Percentiles rank a stretch among this genome's conserved stretches.
These are phyloP conservation scores for Cossypha dichroa DNA, from an alignment of 2,797 vertebrate species.

Conservation along the genomic window DNA sequence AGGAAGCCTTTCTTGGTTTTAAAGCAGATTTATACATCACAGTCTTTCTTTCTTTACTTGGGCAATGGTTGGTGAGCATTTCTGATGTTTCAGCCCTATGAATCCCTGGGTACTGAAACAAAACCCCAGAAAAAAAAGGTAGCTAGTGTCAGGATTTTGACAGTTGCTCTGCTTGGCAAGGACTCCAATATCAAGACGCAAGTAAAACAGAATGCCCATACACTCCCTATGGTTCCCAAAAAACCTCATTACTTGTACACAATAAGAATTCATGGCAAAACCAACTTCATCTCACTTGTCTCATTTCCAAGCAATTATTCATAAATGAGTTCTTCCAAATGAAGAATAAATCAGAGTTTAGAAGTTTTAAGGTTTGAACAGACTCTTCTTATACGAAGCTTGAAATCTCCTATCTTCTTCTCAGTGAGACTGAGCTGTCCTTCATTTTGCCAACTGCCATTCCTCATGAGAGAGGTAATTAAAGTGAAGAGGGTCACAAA, in stretches of 20 bases:
- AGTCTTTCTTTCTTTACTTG: not conserved
- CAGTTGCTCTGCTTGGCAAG: not conserved
- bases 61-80: not conserved
- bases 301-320: not conserved
- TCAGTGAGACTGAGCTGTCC: not conserved
- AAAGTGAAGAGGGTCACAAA: not conserved
- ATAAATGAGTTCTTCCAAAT: not conserved
- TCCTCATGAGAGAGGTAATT: not conserved
- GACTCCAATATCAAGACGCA: not conserved
- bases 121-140: not conserved
- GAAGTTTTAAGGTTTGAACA: not conserved
- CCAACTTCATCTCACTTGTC: not conserved
- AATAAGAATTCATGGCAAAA: not conserved
- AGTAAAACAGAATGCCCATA: not conserved
- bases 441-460: not conserved
- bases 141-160: not conserved
- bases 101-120: not conserved
- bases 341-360: not conserved
- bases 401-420: not conserved
- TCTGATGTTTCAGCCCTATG: not conserved
- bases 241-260: not conserved
- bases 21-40: not conserved
- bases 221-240: not conserved
- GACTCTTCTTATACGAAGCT: not conserved
- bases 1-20: not conserved